Evolutionary conservation across 2,888 invertebrate species (phyloP), one percentile per base, ranked within the genome.

Genomic region (Ectropis crepuscularia): DNA sequence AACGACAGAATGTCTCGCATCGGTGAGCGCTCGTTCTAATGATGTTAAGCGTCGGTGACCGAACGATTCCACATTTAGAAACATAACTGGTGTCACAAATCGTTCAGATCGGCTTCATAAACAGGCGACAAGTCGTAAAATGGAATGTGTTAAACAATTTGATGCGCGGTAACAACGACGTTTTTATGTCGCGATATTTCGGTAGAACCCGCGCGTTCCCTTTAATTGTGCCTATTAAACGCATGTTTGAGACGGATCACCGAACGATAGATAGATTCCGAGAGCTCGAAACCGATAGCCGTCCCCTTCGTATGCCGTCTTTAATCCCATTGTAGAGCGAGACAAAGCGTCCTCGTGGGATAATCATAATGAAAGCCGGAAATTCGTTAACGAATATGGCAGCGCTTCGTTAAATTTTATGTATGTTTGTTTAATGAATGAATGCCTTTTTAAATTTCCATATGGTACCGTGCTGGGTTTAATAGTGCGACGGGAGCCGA

Each of bases 391-490:
- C 85, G 87, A 87, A 87, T 88, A 86, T 88, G 86, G 88, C 85
- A 85, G 86, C 83, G 89, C 85, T 90, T 89, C 90, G 86, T 91
- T 90, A 89, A 89, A 88, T 87, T 90, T 90, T 90, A 90, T 89
- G 88, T 86, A 79, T 88, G 88, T 88, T 86, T 87, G 84, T 82
- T 65, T 65, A 91, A 90, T 90, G 86, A 89, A 89, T 87, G 85
- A 83, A 87, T 89, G 88, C 85, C 85, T 88, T 87, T 89, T 89
- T 83, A 87, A 88, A 88, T 86, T 85, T 83, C 85, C 88, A 87
- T 86, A 82, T 88, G 89, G 81, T 79, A 75, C 77, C 78, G 78
- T 74, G 74, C 74, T 79, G 83, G 55, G 69, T 77, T 79, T 78
- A 77, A 78, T 77, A 74, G 77, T 75, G 71, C 74, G 70, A 70